A percentile compares a stretch with the other conserved stretches of the same genome.
Conservation (phyloP, 2,113 vertebrate species). For the Cyprinodon tularosa region DNA sequence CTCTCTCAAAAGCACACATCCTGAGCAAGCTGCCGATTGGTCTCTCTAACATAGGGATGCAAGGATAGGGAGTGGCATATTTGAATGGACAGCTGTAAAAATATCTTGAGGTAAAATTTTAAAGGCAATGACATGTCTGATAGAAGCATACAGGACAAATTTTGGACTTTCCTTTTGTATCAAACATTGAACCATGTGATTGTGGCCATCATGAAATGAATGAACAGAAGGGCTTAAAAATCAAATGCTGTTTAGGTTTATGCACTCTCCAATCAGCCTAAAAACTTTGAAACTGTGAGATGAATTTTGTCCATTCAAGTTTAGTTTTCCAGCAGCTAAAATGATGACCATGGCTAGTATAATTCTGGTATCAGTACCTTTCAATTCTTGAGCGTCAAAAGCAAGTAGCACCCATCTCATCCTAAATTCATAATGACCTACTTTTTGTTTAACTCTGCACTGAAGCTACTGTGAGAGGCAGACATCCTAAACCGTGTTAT, state of each 20-base stretch:
- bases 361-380: not conserved
- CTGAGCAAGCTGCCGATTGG: slow-evolving; percentile 66
- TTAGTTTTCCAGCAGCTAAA: slow-evolving; percentile 43
- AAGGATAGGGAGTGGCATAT: slow-evolving; percentile 58
- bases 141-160: not conserved
- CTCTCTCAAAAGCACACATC: slow-evolving; percentile 62
- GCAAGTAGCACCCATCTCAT: not conserved
- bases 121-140: slow-evolving; percentile 7
- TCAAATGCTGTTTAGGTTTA: not conserved
- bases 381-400: not conserved
- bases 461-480: not conserved
- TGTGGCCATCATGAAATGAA: not conserved
- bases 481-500: not conserved
- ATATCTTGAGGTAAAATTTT: slow-evolving; percentile 15
- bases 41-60: slow-evolving; percentile 48
- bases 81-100: slow-evolving; percentile 13
- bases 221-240: not conserved
- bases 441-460: not conserved
- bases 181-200: slow-evolving; percentile 8
- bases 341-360: slow-evolving; percentile 39
- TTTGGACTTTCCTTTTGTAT: slow-evolving; percentile 3
- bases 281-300: slow-evolving; percentile 24
- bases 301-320: slow-evolving; percentile 30
- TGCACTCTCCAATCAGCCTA: slow-evolving; percentile 16
- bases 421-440: not conserved